Evolutionary conservation across 2,797 vertebrate species (phyloP), one percentile per base, ranked within the genome.

Genomic region (Scomberomorus guttatus): DNA sequence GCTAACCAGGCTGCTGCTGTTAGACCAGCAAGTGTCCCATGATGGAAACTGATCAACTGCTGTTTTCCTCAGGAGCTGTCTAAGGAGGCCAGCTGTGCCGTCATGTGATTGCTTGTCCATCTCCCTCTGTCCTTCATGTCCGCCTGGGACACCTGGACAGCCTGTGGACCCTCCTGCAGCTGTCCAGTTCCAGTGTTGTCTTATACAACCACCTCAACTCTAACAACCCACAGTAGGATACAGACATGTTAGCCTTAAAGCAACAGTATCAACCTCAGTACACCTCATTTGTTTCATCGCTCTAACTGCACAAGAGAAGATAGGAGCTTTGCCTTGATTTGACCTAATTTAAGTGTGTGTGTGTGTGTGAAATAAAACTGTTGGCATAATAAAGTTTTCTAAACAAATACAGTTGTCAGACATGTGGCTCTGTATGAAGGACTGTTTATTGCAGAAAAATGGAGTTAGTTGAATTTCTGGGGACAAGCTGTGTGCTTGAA

Each of bases 31-130:
- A 20, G 34, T 34, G 15, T 52, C 10, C 9, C 5, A 4, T 48
- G 24, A 17, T 34, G 3, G 2, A 14, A 14, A 17, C 1, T 70
- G 27, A 50, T 58, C 10, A 34, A 1, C 4, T 44, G 5, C 15
- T 20, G 20, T 54, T 20, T 56, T 37, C 66, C 37, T 14, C 91
- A 93, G 90, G 90, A 84, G 67, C 82, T 82, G 18, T 83, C 82
- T 3, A 93, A 94, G 59, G 95, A 96, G 60, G 58, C 83, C 22
- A 95, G 92, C 84, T 97, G 96, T 89, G 83, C 76, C 2, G 54
- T 97, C 71, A 96, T 96, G 95, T 97, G 90, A 91, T 14, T 6
- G 20, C 44, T 3, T 27, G n/a, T 75, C 24, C 56, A 25, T 51
- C 61, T 72, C 29, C 50, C 51, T 64, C 60, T 24, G n/a, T 46